Base-by-base conservation (phyloP, 2,888 invertebrate species). In the Endomychus coccineus region DNA sequence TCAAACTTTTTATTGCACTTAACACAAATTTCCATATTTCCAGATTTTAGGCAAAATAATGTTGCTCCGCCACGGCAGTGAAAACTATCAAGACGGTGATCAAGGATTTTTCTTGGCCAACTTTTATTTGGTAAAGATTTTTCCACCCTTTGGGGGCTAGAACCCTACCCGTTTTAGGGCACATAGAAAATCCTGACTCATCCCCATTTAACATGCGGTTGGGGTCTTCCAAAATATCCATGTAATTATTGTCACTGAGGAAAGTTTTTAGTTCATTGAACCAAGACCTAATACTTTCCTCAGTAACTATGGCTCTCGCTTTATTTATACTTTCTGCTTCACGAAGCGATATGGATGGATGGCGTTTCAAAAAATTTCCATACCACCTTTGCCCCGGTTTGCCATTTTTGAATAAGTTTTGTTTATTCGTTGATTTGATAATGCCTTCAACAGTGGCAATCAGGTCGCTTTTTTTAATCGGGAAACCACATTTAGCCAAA, bases 181-280 rank as follows among this genome's bases (percentile, higher is more conserved):
- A 53, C 4, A 61, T 36, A 34, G 44, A 46, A 40, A 61, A 61
- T 25, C 53, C 50, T 12, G 54, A 54, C 44, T 61, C 59, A 34
- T 59, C 58, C 14, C 50, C 55, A 41, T 60, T 58, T 34, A 54
- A 59, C 25, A 61, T 44, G 33, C 58, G 40, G 16, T 40, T 40
- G 1, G 58, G 54, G 44, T 38, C 34, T 11, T 19, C 14, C 15
- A 47, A 33, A 16, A 47, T 28, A 34, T 48, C 41, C 6, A 32
- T 24, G 16, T 32, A 36, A 6, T 50, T 27, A 40, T 43, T 44
- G 19, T 44, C 38, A 9, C 35, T 43, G 29, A 56, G 44, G 44
- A 43, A 52, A 27, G 43, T 30, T 15, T 54, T 31, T 9, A 59
- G 31, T 23, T 53, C 44, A 39, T 16, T 16, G 49, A 58, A 59